Conservation (phyloP, 2,888 invertebrate genomes). For the Liopterus haemorrhoidalis region DNA sequence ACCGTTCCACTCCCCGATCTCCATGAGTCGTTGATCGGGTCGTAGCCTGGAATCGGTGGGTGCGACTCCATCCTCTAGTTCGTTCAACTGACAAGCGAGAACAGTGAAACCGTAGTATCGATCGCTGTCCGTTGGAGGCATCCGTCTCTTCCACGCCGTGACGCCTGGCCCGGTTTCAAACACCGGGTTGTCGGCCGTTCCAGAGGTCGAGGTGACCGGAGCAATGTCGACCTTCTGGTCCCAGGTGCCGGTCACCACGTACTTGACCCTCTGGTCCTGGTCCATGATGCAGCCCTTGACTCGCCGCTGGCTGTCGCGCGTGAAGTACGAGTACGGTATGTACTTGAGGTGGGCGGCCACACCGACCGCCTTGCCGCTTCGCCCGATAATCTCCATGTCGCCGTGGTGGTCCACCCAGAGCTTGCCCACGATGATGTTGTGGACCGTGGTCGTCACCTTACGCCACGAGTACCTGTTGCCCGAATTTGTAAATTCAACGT, state of each 20-base stretch:
- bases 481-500: conserved; percentile 58
- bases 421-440: conserved; percentile 99
- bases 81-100: conserved; percentile 94
- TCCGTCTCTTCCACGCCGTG: conserved; percentile 78
- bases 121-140: conserved; percentile 63
- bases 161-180: conserved; percentile 87
- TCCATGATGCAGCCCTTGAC: conserved; percentile 78
- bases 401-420: conserved; percentile 99
- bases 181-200: conserved; percentile 72
- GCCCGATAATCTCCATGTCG: conserved; percentile 90
- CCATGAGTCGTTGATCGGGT: conserved; percentile 98
- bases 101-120: conserved; percentile 91
- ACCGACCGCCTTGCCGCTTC: conserved; percentile 74
- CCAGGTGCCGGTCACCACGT: conserved; percentile 81
- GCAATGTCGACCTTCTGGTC: conserved; percentile 93
- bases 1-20: conserved; percentile 85
- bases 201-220: conserved; percentile 65
- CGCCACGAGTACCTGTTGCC: conserved; percentile 95
- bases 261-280: conserved; percentile 64
- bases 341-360: conserved; percentile 96
- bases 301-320: conserved; percentile 88
- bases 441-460: conserved; percentile 97
- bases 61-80: conserved; percentile 84
- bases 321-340: conserved; percentile 97
- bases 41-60: conserved; percentile 90